Base-by-base conservation (phyloP, 2,797 vertebrate species). In the Molossus molossus region DNA sequence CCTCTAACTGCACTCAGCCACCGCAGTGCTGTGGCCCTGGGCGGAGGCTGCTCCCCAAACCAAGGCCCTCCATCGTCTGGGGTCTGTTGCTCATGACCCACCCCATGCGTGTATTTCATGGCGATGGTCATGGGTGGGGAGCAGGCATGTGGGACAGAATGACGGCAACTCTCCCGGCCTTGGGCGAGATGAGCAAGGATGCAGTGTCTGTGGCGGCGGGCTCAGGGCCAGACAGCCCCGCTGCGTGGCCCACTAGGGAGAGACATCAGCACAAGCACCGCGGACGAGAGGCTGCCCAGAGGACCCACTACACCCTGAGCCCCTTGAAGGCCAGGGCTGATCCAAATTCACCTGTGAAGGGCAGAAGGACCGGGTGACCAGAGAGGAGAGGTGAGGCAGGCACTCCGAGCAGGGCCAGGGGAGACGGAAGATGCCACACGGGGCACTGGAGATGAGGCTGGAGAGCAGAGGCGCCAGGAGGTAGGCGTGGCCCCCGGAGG, bases 141-240 rank as follows among this genome's bases (percentile, higher is more conserved):
- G 17, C 8, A 7, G 50, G 8, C n/a, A n/a, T 0, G 4, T 37
- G 7, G 33, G 23, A 57, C 0, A 40, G 65, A 50, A 62, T 72
- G 8, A 23, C 40, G 37, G 53, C 10, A 50, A 6, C 5, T 62
- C 9, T 58, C 65, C 29, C 57, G 40, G 23, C 14, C 1, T 72
- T 6, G 1, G 12, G 27, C 21, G 25, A 53, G 33, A 15, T 9
- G 48, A n/a, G 14, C 6, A 8, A 60, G 64, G 15, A 58, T 20
- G 18, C 14, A 0, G 2, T 5, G 25, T 25, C 2, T 0, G 6
- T 64, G 53, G 75, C 1, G 9, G 21, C 0, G 6, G 29, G 6
- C 5, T 50, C 70, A 25, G 14, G 33, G 33, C 17, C 58, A 25
- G 9, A 83, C 6, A 29, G 64, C 23, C 64, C 48, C 80, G 17